These are phyloP conservation scores for Aphelenchoides fujianensis DNA, from an alignment of 1,140 invertebrate species.

Conservation along the genomic window DNA sequence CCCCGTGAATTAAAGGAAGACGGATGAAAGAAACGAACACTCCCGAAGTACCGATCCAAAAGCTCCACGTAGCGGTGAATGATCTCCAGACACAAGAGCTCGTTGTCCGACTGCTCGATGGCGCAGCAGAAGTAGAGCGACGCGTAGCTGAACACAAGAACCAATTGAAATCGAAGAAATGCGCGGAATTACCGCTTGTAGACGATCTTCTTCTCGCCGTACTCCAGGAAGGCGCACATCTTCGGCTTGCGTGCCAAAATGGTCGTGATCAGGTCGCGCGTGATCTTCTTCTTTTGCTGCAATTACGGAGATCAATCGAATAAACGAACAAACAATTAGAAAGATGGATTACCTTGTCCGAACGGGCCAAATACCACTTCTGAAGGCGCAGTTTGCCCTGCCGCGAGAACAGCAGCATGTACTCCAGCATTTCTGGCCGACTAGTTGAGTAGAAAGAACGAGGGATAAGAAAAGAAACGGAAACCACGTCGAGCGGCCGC, in stretches of 20 bases:
- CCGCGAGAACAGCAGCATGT: conserved; percentile 83
- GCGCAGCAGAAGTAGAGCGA: conserved; percentile 99
- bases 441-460: no score
- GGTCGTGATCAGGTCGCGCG: conserved; percentile 91
- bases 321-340: not conserved
- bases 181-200: conserved; percentile 88
- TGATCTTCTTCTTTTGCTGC: conserved; percentile 95
- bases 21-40: conserved; percentile 74
- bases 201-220: conserved; percentile 98
- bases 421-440: conserved; percentile 55
- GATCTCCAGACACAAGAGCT: conserved; percentile 89
- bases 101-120: conserved; percentile 96
- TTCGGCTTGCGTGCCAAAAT: conserved; percentile 96
- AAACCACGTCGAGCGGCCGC: not conserved
- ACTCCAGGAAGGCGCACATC: conserved; percentile 98
- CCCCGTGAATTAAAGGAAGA: conserved; percentile 40
- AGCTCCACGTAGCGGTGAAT: conserved; percentile 98
- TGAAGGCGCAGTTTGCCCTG: conserved; percentile 95
- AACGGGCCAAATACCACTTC: conserved; percentile 84
- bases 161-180: conserved; percentile 19
- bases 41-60: conserved; percentile 98
- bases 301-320: conserved; percentile 27
- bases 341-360: conserved; percentile 61
- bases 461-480: not conserved
- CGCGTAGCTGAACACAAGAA: conserved; percentile 87